Percentiles rank a stretch among this genome's conserved stretches.
Conservation (phyloP, 2,888 invertebrate species). For the Perizoma flavofasciatum region DNA sequence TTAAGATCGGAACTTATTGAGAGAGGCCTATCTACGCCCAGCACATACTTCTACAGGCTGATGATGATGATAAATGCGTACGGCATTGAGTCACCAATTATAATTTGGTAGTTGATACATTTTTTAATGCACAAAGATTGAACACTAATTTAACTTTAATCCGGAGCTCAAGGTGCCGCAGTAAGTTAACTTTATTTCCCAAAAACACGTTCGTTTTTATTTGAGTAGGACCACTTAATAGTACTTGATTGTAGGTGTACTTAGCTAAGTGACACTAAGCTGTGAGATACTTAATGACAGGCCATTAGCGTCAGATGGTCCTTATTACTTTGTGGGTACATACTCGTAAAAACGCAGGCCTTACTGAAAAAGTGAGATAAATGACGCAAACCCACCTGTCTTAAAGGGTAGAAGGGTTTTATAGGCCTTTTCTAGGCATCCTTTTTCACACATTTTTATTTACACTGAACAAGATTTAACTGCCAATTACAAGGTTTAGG, state of each 20-base stretch:
- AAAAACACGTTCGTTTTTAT: constrained; percentile 7
- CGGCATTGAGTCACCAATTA: no score
- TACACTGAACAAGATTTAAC: no score
- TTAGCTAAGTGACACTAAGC: constrained; percentile 30
- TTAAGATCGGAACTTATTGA: no score
- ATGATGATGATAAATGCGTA: no score
- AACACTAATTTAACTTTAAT: no score
- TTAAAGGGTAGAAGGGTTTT: constrained; percentile 7
- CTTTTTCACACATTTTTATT: no score
- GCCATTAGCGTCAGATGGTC: constrained; percentile 32
- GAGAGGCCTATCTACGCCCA: no score
- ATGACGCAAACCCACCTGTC: constrained; percentile 16
- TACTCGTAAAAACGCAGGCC: constrained; percentile 24
- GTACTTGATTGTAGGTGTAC: constrained; percentile 16
- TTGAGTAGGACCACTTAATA: constrained; percentile 20
- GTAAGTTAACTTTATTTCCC: constrained; percentile 1
- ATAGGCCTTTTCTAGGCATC: background rate
- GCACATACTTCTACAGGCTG: no score
- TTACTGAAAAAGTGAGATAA: constrained; percentile 15
- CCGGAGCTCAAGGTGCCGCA: no score
- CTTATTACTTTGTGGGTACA: constrained; percentile 23
- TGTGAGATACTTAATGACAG: constrained; percentile 32
- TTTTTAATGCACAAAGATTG: no score
- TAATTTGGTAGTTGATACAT: no score
- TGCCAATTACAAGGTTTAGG: no score